These are phyloP conservation scores for Nesoenas mayeri DNA, from an alignment of 2,113 vertebrate species.

Conservation along the genomic window DNA sequence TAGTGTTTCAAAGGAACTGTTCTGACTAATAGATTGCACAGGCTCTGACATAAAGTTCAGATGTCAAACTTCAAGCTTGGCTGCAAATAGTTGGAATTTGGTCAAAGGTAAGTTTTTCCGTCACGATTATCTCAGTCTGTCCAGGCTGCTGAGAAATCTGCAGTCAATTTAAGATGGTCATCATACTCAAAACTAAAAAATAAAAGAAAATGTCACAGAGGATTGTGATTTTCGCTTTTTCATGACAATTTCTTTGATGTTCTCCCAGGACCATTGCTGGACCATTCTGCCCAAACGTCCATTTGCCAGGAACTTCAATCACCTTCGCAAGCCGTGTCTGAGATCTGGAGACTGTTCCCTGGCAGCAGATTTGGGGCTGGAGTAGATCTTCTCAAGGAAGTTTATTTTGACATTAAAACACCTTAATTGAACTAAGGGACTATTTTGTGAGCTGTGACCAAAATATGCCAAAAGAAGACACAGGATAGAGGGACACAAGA, in stretches of 20 bases:
- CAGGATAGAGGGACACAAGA: neutral
- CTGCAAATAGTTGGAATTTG: neutral
- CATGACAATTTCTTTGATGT: neutral
- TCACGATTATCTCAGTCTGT: neutral
- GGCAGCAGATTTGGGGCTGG: neutral
- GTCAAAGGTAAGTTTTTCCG: neutral
- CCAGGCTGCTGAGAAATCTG: neutral
- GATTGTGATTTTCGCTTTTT: neutral
- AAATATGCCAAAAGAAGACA: neutral
- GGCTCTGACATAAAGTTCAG: neutral
- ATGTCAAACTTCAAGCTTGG: neutral
- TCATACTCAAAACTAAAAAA: neutral
- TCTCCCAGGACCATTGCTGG: neutral
- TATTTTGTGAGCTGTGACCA: neutral
- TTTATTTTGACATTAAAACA: neutral
- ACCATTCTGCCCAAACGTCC: neutral
- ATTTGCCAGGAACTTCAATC: neutral
- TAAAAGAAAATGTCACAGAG: neutral
- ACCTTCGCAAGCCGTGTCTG: neutral
- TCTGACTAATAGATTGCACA: slow-evolving; percentile 9
- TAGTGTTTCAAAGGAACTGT: slow-evolving; percentile 1
- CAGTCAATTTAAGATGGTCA: neutral
- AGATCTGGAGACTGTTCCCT: neutral
- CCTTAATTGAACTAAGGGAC: neutral
- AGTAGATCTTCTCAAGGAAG: neutral